Percentiles rank a stretch among this genome's conserved stretches.
Conservation (phyloP, 2,888 invertebrate genomes). For the Mesorhabditis belari region DNA sequence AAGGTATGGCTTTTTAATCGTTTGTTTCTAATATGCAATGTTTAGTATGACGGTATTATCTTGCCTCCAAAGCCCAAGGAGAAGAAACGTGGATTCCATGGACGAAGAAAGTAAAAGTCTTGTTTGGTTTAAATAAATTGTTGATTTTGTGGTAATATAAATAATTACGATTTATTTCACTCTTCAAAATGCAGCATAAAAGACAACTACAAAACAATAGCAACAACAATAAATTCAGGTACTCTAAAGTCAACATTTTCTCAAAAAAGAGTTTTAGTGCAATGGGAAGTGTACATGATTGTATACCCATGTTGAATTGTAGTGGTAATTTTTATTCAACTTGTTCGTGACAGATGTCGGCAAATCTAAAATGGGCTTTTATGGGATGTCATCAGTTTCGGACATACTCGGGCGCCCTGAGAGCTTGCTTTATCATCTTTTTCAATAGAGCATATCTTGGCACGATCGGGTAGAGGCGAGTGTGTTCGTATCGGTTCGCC, state of each 20-base stretch:
- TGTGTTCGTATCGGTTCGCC: slow-evolving; percentile 36
- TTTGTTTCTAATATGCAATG: slow-evolving; percentile 15
- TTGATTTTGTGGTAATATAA: too few relatives aligned
- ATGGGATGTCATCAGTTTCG: too few relatives aligned
- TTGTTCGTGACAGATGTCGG: slow-evolving; percentile 89
- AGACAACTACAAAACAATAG: too few relatives aligned
- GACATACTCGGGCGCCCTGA: slow-evolving; percentile 92
- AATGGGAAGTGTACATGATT: too few relatives aligned
- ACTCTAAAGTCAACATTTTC: too few relatives aligned
- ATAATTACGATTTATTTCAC: too few relatives aligned
- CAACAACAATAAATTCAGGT: too few relatives aligned
- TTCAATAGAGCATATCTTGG: slow-evolving; percentile 84
- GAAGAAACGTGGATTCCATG: slow-evolving; percentile 18
- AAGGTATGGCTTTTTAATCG: slow-evolving; percentile 62
- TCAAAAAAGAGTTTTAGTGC: too few relatives aligned
- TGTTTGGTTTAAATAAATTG: slow-evolving; percentile 19
- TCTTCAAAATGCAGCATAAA: too few relatives aligned
- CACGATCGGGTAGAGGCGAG: slow-evolving; percentile 46
- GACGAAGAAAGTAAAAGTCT: slow-evolving; percentile 22
- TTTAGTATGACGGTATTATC: slow-evolving; percentile 86
- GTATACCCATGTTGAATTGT: too few relatives aligned
- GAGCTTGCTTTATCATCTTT: slow-evolving; percentile 91
- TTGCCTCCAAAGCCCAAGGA: slow-evolving; percentile 69
- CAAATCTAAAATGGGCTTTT: too few relatives aligned
- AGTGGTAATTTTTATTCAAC: slow-evolving; percentile 55